Evolutionary conservation across 2,113 vertebrate species (phyloP).

Genomic region (Gasterosteus nipponicus): DNA sequence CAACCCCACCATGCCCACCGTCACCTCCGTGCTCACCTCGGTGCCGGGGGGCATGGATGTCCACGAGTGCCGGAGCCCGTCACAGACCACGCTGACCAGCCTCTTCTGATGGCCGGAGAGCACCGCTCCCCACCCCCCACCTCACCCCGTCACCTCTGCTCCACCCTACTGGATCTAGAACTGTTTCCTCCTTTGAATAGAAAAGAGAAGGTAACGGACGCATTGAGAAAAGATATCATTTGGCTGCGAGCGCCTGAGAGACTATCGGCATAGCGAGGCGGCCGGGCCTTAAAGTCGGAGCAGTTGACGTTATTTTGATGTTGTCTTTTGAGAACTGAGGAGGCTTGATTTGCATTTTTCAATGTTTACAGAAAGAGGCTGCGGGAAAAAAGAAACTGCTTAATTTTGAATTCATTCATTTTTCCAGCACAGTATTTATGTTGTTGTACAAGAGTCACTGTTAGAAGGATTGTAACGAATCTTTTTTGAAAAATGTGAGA

Average conservation of each 20-base stretch:
- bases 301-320: slow-evolving; percentile 77
- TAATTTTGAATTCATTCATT: slow-evolving; percentile 74
- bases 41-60: slow-evolving; percentile 90
- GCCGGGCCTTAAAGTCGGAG: slow-evolving; percentile 84
- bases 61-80: slow-evolving; percentile 94
- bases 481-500: slow-evolving; percentile 70
- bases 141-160: background rate
- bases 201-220: slow-evolving; percentile 53
- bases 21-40: slow-evolving; percentile 94
- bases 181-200: slow-evolving; percentile 56
- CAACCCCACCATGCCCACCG: slow-evolving; percentile 97
- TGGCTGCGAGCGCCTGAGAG: slow-evolving; percentile 90
- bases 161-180: slow-evolving; percentile 49
- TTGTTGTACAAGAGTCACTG: slow-evolving; percentile 94
- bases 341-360: slow-evolving; percentile 83
- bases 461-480: slow-evolving; percentile 82
- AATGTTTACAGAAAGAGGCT: slow-evolving; percentile 82
- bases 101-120: slow-evolving; percentile 92
- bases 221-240: slow-evolving; percentile 80
- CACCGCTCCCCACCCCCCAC: background rate
- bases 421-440: slow-evolving; percentile 95
- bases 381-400: slow-evolving; percentile 78
- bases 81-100: slow-evolving; percentile 97
- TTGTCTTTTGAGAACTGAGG: slow-evolving; percentile 82
- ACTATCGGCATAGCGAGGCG: slow-evolving; percentile 89